These are phyloP conservation scores for Eulemur macaco DNA, from an alignment of 2,113 vertebrate species.

Conservation along the genomic window DNA sequence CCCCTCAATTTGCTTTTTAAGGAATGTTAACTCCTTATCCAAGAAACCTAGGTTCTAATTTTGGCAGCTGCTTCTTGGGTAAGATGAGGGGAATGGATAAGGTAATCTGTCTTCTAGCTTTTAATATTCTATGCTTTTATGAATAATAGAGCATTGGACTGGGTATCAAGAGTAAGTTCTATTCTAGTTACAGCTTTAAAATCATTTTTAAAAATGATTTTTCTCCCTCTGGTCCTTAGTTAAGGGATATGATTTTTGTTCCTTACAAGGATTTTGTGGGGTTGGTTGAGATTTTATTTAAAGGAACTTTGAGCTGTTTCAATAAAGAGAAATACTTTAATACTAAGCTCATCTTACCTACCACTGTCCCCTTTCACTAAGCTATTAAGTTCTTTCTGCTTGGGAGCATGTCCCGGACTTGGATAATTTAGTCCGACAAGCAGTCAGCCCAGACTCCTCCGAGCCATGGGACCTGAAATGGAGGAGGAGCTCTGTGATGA, in stretches of 20 bases:
- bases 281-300: slow-evolving; percentile 48
- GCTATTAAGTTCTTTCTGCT: not conserved
- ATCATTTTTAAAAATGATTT: not conserved
- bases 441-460: not conserved
- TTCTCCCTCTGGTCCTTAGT: not conserved
- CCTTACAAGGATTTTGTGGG: slow-evolving; percentile 4
- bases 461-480: not conserved
- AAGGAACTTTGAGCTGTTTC: slow-evolving; percentile 41
- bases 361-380: not conserved
- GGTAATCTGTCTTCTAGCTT: slow-evolving; percentile 5
- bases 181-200: slow-evolving; percentile 26
- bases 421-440: not conserved
- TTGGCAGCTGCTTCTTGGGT: slow-evolving; percentile 23
- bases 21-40: not conserved
- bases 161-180: not conserved
- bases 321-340: slow-evolving; percentile 48
- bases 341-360: not conserved
- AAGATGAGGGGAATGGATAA: not conserved
- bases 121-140: slow-evolving; percentile 24
- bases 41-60: slow-evolving; percentile 28
- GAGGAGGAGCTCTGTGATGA: not conserved
- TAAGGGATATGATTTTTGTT: slow-evolving; percentile 14
- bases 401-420: not conserved
- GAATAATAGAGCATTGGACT: not conserved
- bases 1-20: not conserved